Evolutionary conservation across 2,888 invertebrate genomes (phyloP), one percentile per base, ranked within the genome.

Genomic region (Pterobdella sp.): DNA sequence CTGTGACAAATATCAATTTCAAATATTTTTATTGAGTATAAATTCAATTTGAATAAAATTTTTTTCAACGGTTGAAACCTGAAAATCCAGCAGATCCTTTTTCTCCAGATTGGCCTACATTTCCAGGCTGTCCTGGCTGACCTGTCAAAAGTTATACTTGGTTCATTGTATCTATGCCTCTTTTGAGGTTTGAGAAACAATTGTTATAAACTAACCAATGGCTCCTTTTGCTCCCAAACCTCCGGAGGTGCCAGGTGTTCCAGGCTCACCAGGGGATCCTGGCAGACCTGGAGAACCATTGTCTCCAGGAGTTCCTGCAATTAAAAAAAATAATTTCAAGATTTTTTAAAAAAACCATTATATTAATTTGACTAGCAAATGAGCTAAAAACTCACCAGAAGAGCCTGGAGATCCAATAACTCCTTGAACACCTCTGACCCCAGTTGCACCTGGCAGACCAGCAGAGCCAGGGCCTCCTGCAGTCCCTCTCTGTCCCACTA

Each of bases 261-360:
- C 69, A 7, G 49, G 69, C 7, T 22, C n/a, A 1, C 75, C 74
- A 3, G 67, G 67, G 26, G 26, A 10, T 29, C 75, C 75, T 34
- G n/a, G 32, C 0, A 22, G 49, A 14, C 75, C 76, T 26, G 31
- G 29, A 32, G 69, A 66, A 67, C 75, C 75, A 72, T 73, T 73
- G 35, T 70, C 29, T 36, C 76, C 75, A 22, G 65, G 52, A 34
- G 35, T 60, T 37, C 75, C 76, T n/a, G 22, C 26, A 26, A 37
- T n/a, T 22, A 31, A 60, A 60, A 14, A 49, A 18, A 18, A 60
- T 31, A 31, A 31, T 60, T 31, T 60, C 26, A n/a, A 1, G n/a
- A 3, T 60, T 26, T 10, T 31, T 31, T 31, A 60, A 22, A 7
- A 14, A 60, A 18, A 31, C 29, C 29, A 31, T n/a, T n/a, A n/a